Evolutionary conservation across 2,888 invertebrate genomes (phyloP), one percentile per base, ranked within the genome.

Genomic region (Microctonus brassicae): DNA sequence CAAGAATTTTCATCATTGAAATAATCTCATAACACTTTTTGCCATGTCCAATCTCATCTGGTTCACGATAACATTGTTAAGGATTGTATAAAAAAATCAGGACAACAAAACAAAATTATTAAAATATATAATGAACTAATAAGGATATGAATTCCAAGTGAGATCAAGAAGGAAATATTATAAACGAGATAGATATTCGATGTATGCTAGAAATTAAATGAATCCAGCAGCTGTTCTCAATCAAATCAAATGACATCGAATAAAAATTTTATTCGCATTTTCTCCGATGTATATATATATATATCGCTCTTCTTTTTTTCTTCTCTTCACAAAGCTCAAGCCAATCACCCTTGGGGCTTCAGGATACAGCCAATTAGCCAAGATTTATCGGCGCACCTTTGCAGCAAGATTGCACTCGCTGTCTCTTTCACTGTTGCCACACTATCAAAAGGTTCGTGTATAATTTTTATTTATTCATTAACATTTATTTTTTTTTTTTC

Each of bases 311-410:
- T 53, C 20, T 17, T n/a, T 5, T 5, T 47, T 17, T 47, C 47
- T 6, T 7, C 17, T 17, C 17, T 20, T n/a, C 20, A 17, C 7
- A 47, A 17, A 47, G 47, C 47, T 9, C 4, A 9, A 39, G 62
- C 61, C 63, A 64, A 69, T 69, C 69, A 63, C 55, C 57, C 36
- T 52, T 33, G 61, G 34, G 36, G 61, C 62, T 70, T 73, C 70
- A 64, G 72, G 75, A 73, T 73, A 61, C 74, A 67, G 69, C 75
- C 75, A 76, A 76, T 74, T 76, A 76, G 73, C 64, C 66, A 69
- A 70, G 74, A 76, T 76, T 76, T 76, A 76, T 76, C 60, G 75
- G 55, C 64, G 66, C 68, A 69, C 69, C 69, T 65, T 55, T 58
- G 33, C 69, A 29, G 61, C 69, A 66, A 67, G 66, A 65, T 29